Evolutionary conservation across 23 tunicate genomes (phyloP).

Genomic region (Trididemnum clinides): DNA sequence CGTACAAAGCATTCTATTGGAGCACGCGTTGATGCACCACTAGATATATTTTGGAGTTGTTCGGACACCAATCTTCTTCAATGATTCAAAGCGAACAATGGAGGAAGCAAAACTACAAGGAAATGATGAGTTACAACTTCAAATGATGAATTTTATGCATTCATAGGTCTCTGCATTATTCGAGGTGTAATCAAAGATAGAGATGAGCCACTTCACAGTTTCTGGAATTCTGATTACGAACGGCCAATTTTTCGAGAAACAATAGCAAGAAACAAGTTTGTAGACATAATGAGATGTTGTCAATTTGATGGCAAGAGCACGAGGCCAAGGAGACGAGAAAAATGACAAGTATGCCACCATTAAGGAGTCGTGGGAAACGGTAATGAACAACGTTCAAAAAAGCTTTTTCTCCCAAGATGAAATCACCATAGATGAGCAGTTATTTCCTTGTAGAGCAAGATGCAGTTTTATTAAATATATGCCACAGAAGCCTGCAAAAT

Average conservation of each 20-base stretch:
- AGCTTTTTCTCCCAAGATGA: background rate
- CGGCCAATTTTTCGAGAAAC: conserved; percentile 21
- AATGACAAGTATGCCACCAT: conserved; percentile 29
- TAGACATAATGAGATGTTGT: background rate
- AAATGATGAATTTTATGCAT: conserved; percentile 10
- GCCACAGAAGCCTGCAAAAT: conserved; percentile 27
- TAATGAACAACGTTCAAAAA: conserved; percentile 21
- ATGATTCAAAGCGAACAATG: background rate
- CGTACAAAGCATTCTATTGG: background rate
- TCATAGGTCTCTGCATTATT: conserved; percentile 32
- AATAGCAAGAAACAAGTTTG: conserved; percentile 16
- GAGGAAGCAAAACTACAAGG: background rate
- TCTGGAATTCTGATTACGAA: conserved; percentile 22
- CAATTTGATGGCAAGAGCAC: conserved; percentile 29
- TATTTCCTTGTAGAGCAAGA: conserved; percentile 27
- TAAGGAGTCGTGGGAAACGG: conserved; percentile 17
- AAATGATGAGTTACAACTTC: background rate
- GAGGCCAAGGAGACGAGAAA: conserved; percentile 14
- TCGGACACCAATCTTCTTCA: conserved; percentile 2
- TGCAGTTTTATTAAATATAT: conserved; percentile 28
- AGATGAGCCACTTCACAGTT: conserved; percentile 29
- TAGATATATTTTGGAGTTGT: background rate
- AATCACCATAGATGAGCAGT: conserved; percentile 29
- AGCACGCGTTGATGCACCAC: background rate
- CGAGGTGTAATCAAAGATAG: conserved; percentile 36